These are phyloP conservation scores for Lemur catta DNA, from an alignment of 2,797 vertebrate genomes.

Conservation along the genomic window DNA sequence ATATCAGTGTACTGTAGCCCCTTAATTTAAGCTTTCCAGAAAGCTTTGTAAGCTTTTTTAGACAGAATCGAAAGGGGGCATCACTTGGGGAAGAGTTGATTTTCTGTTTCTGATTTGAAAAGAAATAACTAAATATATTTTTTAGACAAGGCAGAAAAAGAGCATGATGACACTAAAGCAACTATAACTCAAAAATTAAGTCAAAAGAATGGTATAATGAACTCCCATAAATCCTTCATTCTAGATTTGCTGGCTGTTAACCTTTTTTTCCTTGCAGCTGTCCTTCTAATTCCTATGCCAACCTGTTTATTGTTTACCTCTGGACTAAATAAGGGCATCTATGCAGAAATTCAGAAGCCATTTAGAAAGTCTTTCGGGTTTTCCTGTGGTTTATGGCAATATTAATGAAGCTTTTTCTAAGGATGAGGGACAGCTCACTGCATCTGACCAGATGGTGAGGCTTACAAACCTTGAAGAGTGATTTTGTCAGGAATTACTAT, in stretches of 20 bases:
- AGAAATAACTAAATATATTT: constrained; percentile 39
- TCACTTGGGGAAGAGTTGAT: neutral
- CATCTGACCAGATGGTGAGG: neutral
- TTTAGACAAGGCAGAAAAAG: constrained; percentile 45
- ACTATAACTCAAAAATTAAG: constrained; percentile 45
- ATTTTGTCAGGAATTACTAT: constrained; percentile 51
- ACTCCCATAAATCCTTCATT: neutral
- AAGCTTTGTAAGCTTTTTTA: constrained; percentile 30
- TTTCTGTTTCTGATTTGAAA: constrained; percentile 41
- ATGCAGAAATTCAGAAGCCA: constrained; percentile 59
- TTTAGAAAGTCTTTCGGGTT: constrained; percentile 36
- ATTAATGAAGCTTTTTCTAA: neutral
- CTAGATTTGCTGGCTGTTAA: neutral
- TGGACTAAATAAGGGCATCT: constrained; percentile 32
- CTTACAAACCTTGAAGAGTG: neutral
- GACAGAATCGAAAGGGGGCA: neutral
- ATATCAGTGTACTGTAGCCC: constrained; percentile 36
- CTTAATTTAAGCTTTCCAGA: constrained; percentile 29
- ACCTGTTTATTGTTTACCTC: constrained; percentile 40
- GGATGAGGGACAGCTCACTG: neutral
- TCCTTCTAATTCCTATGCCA: constrained; percentile 2
- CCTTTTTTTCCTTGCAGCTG: neutral
- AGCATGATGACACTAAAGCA: constrained; percentile 5
- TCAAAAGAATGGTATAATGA: constrained; percentile 7
- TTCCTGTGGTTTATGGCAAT: neutral